These are phyloP conservation scores for Orcinus orca DNA, from an alignment of 2,113 vertebrate genomes.

Conservation along the genomic window DNA sequence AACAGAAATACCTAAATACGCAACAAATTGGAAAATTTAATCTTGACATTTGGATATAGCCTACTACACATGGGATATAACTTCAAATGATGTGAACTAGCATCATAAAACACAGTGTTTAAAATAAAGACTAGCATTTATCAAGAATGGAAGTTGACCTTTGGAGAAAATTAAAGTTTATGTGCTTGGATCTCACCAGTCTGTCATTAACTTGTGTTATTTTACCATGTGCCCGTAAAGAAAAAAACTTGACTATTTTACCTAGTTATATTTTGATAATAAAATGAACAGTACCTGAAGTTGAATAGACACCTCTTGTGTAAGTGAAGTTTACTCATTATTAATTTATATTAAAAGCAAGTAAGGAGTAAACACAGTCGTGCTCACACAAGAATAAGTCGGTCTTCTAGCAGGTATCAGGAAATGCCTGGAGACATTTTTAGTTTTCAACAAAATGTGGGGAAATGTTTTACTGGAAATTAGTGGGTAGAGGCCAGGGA, in stretches of 20 bases:
- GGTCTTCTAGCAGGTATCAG: not conserved
- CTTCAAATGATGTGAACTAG: slow-evolving; percentile 35
- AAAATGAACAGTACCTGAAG: not conserved
- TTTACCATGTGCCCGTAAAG: not conserved
- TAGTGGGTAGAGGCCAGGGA: not conserved
- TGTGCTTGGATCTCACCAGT: not conserved
- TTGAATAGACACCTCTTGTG: not conserved
- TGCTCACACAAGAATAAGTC: not conserved
- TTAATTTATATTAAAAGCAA: not conserved
- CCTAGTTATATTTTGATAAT: not conserved
- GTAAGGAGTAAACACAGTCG: not conserved
- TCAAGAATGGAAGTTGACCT: not conserved
- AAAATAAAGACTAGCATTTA: slow-evolving; percentile 25
- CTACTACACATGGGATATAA: not conserved
- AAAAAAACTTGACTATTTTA: not conserved
- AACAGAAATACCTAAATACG: not conserved
- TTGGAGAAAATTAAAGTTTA: slow-evolving; percentile 23
- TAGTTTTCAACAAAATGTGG: not conserved
- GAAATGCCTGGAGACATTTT: not conserved
- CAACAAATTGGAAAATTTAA: not conserved
- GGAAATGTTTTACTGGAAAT: not conserved
- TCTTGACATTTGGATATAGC: slow-evolving; percentile 27
- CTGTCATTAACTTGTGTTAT: not conserved
- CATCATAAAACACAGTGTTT: slow-evolving; percentile 30
- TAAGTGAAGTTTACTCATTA: not conserved